These are phyloP conservation scores for Seladonia tumulorum DNA, from an alignment of 2,888 invertebrate genomes.

Conservation along the genomic window DNA sequence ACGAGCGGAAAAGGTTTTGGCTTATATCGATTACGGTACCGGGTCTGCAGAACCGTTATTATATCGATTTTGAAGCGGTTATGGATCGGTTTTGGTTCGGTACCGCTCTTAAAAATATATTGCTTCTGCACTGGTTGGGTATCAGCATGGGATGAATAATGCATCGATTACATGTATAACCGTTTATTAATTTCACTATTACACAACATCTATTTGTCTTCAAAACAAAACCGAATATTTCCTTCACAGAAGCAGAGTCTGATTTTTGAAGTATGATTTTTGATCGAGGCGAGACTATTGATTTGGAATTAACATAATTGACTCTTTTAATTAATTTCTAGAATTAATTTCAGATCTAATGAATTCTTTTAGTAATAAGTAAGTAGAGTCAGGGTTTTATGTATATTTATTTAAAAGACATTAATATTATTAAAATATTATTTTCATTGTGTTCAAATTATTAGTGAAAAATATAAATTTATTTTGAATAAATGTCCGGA, in stretches of 20 bases:
- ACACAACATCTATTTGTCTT: neutral
- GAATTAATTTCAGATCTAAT: too few relatives aligned
- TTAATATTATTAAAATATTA: too few relatives aligned
- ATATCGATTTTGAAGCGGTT: neutral
- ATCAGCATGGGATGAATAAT: neutral
- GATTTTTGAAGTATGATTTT: neutral
- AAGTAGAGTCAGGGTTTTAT: too few relatives aligned
- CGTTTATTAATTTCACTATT: constrained; percentile 6
- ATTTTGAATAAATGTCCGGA: too few relatives aligned
- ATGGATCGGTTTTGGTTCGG: neutral
- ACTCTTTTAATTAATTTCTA: too few relatives aligned
- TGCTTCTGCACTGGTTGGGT: neutral
- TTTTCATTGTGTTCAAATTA: too few relatives aligned
- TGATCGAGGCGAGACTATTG: neutral
- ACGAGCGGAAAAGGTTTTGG: neutral
- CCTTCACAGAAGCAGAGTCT: neutral
- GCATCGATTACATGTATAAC: constrained; percentile 6
- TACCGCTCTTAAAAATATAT: constrained; percentile 6
- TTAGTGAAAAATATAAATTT: too few relatives aligned
- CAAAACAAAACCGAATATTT: neutral
- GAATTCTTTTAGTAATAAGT: too few relatives aligned
- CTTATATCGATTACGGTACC: neutral
- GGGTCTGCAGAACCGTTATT: neutral
- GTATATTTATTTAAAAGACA: too few relatives aligned
- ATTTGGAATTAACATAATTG: neutral